Percentiles rank a stretch among this genome's conserved stretches.
Evolutionary conservation across 2,113 vertebrate genomes (phyloP).

Genomic region (Rattus rattus): DNA sequence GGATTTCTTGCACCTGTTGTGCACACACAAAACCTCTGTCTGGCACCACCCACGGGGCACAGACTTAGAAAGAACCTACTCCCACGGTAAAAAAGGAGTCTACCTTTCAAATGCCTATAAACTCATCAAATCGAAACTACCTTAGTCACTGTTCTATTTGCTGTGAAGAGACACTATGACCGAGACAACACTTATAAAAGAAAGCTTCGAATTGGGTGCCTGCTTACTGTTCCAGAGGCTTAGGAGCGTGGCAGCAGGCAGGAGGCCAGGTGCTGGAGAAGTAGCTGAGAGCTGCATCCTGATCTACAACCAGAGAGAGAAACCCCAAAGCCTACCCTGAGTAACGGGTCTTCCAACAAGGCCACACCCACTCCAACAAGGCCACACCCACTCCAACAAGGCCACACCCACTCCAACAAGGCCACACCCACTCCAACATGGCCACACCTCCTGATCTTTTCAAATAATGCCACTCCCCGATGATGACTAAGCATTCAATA

Average conservation of each 20-base stretch:
- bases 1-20: neutral
- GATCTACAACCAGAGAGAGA: neutral
- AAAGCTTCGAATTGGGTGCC: neutral
- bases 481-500: neutral
- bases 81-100: neutral
- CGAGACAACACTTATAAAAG: neutral
- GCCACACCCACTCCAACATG: neutral
- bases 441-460: neutral
- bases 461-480: neutral
- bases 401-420: no score
- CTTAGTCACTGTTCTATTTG: neutral
- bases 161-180: neutral
- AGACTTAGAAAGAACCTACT: neutral
- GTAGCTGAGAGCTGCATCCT: neutral
- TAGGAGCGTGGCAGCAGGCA: neutral
- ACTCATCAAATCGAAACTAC: neutral
- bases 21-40: neutral
- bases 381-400: neutral
- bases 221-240: neutral
- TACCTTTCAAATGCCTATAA: neutral
- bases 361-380: neutral
- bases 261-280: neutral
- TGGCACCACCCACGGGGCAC: neutral
- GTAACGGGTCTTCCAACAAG: neutral
- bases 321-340: neutral